phyloP scores from a whole-genome alignment of 1,140 invertebrate species.

The Theocolax elegans region DNA sequence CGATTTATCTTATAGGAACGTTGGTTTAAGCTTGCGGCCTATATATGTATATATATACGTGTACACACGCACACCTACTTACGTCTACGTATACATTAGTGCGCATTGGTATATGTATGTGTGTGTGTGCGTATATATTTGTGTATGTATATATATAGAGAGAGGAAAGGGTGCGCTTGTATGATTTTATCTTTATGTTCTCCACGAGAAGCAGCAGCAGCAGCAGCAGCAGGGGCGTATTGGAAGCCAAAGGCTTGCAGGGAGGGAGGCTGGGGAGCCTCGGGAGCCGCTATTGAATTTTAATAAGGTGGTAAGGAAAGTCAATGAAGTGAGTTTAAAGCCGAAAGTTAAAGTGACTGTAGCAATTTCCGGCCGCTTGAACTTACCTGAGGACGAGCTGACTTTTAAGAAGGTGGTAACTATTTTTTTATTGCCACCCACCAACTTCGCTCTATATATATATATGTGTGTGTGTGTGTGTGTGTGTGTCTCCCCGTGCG shows the following conservation, averaged over 20 bases:
- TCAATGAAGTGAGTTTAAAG: conserved; percentile 37
- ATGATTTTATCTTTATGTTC: conserved; percentile 37
- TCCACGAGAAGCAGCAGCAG: neutral
- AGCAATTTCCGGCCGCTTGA: conserved; percentile 24
- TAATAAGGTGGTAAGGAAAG: conserved; percentile 38
- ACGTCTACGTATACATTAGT: neutral
- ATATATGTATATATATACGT: no score
- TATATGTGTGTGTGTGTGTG: no score
- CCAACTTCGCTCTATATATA: no score
- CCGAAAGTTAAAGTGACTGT: conserved; percentile 33
- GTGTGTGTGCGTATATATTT: neutral
- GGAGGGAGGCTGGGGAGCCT: neutral
- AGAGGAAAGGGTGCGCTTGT: neutral
- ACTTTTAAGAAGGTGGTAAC: neutral
- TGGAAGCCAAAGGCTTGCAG: conserved; percentile 7
- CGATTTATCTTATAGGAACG: conserved; percentile 27
- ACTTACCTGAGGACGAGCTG: conserved; percentile 4
- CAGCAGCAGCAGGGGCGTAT: neutral
- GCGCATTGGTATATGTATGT: neutral
- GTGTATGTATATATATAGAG: neutral
- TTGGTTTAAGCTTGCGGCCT: neutral
- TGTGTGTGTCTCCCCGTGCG: no score
- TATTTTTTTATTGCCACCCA: conserved; percentile 1
- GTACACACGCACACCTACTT: neutral
- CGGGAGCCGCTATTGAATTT: conserved; percentile 33